Evolutionary conservation across 2,888 invertebrate genomes (phyloP), one percentile per base, ranked within the genome.

Genomic region (Tenthredo livida): DNA sequence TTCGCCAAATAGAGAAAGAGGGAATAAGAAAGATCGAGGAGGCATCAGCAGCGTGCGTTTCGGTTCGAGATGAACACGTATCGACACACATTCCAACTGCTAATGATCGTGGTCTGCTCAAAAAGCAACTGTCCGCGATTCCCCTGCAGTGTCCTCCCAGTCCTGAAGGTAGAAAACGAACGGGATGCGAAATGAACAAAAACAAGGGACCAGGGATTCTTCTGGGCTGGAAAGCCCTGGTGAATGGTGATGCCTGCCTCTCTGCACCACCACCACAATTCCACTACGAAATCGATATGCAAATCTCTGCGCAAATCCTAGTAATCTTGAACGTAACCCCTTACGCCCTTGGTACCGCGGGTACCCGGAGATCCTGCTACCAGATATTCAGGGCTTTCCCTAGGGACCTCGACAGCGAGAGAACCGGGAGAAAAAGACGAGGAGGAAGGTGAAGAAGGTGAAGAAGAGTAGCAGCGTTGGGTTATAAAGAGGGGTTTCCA

Each of bases 301-400:
- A 92, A 92, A 93, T 93, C 91, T 90, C 90, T 90, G 90, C 90
- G 91, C 91, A 92, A 92, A 93, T 93, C 91, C 92, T 90, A 92
- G 93, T 92, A 92, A 92, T 93, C 91, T 92, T 88, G 86, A 86
- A 84, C 87, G 87, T 82, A 86, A 86, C 85, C 87, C 77, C 84
- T 70, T 61, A 40, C 84, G 85, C 75, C 85, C 67, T 67, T 77
- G 85, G 83, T 86, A 85, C 65, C 58, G 40, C 61, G 33, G 40
- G 10, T n/a, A 72, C 29, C 86, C 70, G 7, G 37, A 80, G 80
- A 61, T 77, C 50, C 75, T 77, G 29, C 50, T 25, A 77, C 21
- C 75, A 77, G 75, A 77, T 82, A 50, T 43, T 73, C 73, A 21
- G 21, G 43, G 37, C n/a, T 58, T 37, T 54, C 84, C 65, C 67